A percentile compares a stretch with the other conserved stretches of the same genome.
These are phyloP conservation scores for Tachycineta bicolor DNA, from an alignment of 2,113 vertebrate genomes.

Conservation along the genomic window DNA sequence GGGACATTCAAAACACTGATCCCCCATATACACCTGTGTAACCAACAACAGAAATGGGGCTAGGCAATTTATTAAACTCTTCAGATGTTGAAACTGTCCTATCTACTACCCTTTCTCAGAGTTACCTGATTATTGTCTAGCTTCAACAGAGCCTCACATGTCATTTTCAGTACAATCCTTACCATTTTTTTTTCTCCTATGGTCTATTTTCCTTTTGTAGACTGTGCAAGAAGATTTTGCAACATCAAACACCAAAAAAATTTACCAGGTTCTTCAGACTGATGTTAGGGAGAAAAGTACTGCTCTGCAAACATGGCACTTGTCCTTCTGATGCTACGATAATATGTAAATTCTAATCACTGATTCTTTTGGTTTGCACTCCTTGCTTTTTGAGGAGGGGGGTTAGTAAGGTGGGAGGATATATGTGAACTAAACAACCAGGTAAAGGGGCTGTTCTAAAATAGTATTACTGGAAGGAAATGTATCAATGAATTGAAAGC, in stretches of 20 bases:
- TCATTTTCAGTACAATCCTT: neutral
- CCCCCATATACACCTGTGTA: neutral
- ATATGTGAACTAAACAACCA: neutral
- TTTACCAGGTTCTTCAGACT: neutral
- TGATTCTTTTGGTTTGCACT: neutral
- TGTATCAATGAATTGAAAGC: neutral
- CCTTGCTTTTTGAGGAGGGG: neutral
- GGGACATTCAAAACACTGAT: neutral
- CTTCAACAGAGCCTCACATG: neutral
- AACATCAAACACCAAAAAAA: neutral
- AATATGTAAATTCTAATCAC: neutral
- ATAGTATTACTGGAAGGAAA: neutral
- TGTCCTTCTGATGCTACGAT: neutral
- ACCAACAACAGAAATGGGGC: neutral
- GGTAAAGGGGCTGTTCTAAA: neutral
- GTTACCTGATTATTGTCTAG: conserved; percentile 10
- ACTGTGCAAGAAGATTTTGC: neutral
- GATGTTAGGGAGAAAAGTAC: neutral
- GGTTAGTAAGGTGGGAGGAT: neutral
- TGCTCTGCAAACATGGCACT: neutral
- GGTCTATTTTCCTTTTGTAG: neutral
- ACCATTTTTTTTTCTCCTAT: neutral
- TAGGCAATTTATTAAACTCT: conserved; percentile 30
- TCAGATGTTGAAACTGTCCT: conserved; percentile 1
- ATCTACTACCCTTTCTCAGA: neutral